These are phyloP conservation scores for Heliopora coerulea DNA, from an alignment of 92 coral and sea anemone genomes.

Conservation along the genomic window DNA sequence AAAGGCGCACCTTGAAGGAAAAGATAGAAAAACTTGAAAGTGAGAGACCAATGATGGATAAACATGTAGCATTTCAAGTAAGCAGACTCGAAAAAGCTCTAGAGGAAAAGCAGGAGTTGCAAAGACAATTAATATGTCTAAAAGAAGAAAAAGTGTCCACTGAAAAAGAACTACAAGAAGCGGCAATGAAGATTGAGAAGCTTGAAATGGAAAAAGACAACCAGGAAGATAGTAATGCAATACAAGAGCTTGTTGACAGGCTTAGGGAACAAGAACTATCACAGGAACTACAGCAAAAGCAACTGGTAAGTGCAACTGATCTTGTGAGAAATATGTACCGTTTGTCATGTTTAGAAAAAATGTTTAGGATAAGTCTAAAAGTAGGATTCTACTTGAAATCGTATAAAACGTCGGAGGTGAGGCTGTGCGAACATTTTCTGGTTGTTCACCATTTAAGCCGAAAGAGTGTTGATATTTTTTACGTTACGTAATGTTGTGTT, in stretches of 20 bases:
- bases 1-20: background rate
- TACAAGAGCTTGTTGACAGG: background rate
- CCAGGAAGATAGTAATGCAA: background rate
- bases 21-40: background rate
- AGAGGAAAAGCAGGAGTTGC: background rate
- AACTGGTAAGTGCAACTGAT: too few species aligned
- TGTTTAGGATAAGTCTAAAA: too few species aligned
- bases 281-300: background rate
- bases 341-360: too few species aligned
- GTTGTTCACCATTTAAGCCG: too few species aligned
- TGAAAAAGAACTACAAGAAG: background rate
- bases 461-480: too few species aligned
- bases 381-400: too few species aligned
- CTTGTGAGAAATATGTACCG: too few species aligned
- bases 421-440: too few species aligned
- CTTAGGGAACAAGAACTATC: background rate
- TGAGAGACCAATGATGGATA: background rate
- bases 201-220: background rate
- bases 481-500: too few species aligned
- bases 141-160: background rate
- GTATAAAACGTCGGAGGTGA: too few species aligned
- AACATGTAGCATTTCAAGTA: background rate
- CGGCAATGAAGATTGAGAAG: background rate
- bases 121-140: background rate
- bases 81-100: background rate